A percentile compares a stretch with the other conserved stretches of the same genome.
Conservation (phyloP, 1,140 invertebrate genomes). For the Episyrphus balteatus region DNA sequence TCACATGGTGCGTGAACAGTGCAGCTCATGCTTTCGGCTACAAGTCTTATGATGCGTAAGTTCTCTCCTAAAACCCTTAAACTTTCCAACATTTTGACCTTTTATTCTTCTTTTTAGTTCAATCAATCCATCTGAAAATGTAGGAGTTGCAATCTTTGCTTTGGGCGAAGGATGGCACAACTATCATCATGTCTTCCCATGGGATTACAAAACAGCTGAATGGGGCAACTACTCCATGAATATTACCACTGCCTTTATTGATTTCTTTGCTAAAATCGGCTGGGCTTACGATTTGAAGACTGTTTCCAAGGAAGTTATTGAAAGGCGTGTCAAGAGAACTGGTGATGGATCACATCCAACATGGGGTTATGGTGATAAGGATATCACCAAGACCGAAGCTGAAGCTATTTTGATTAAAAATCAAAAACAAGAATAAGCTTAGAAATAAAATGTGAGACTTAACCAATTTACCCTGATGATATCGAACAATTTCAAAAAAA, state of each 20-base stretch:
- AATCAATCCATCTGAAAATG: constrained; percentile 64
- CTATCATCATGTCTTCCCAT: constrained; percentile 88
- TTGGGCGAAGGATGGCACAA: constrained; percentile 86
- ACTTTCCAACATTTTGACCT: neutral
- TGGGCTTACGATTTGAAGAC: constrained; percentile 80
- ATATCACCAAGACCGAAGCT: constrained; percentile 52
- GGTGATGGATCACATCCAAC: constrained; percentile 63
- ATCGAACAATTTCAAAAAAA: too few species aligned
- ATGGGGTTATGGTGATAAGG: constrained; percentile 74
- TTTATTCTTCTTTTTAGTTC: constrained; percentile 35
- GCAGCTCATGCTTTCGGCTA: constrained; percentile 83
- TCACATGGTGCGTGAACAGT: constrained; percentile 91
- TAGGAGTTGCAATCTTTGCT: constrained; percentile 52
- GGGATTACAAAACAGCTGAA: constrained; percentile 81
- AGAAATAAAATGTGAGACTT: too few species aligned
- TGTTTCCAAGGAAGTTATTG: constrained; percentile 55
- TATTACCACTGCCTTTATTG: constrained; percentile 71
- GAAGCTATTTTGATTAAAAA: constrained; percentile 46
- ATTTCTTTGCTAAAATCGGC: constrained; percentile 69
- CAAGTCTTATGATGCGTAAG: constrained; percentile 78
- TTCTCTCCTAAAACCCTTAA: constrained; percentile 13
- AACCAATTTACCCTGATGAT: too few species aligned
- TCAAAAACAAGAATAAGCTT: constrained; percentile 27
- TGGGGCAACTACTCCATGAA: constrained; percentile 67
- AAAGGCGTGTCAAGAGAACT: constrained; percentile 54